Base-by-base conservation (phyloP, 2,113 vertebrate genomes). In the Enhydra lutris region DNA sequence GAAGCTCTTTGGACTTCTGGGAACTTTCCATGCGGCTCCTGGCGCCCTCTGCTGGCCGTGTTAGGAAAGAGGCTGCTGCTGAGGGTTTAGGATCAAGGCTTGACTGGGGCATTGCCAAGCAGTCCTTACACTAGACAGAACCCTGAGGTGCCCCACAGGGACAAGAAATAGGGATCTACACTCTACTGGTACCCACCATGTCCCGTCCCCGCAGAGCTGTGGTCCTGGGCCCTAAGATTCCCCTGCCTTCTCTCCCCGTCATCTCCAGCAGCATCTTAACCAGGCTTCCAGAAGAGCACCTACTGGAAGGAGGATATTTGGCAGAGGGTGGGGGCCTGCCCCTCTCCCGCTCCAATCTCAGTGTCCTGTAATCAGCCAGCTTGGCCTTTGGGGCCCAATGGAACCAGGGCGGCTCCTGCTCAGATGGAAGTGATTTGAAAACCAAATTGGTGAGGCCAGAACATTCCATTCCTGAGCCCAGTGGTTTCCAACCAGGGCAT, bases 391-490 rank as follows among this genome's bases (percentile, higher is more conserved):
- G 80, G 17, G 1, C 45, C 14, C 24, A 31, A 7, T 29, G 13
- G 24, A 29, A 65, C 23, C 8, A 26, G 81, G 89, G 42, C 45
- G 21, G 71, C 45, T 57, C 29, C 26, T 67, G 39, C 89, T 74
- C 18, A 42, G 91, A 69, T 29, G 86, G 47, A 85, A 91, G 61
- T 57, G 80, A 94, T 86, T 95, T 96, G 94, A 94, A 97, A 97
- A 97, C 95, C 63, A 71, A 92, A 90, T 94, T 9, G 15, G 59
- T n/a, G 18, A 50, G 21, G 31, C 76, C 36, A 36, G 95, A 95
- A 97, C 89, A 97, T 96, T 97, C 95, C 93, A 91, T 95, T 95
- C 94, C 89, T 78, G 84, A 89, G 45, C 91, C 17, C 34, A 92
- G 52, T 59, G 31, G 57, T 92, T 57, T 91, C 80, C 65, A 85